Evolutionary conservation across 2,888 invertebrate genomes (phyloP), one percentile per base, ranked within the genome.

Genomic region (Stenolophus ochropezus): DNA sequence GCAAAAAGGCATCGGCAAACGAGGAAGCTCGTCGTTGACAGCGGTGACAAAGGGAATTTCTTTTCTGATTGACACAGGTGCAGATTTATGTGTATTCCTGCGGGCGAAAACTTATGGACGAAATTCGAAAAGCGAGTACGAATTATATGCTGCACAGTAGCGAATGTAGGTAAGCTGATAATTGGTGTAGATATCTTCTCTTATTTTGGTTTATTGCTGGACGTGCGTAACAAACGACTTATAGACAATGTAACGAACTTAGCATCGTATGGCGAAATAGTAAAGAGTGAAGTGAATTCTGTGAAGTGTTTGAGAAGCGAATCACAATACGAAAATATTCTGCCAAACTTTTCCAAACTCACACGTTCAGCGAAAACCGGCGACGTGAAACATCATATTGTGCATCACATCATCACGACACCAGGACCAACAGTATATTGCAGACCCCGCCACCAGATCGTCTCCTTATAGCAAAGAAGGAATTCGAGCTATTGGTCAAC

Each of bases 401-500:
- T n/a, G 11, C 86, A 86, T 73, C 83, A 83, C 81, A 85, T 86
- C n/a, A 14, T 56, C 51, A 86, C 86, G 11, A 83, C 79, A 18
- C 69, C 79, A 2, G 86, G 86, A 25, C 84, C 84, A 51, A 86
- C 86, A 14, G 84, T 85, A 2, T 80, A 56, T 51, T 74, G 83
- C 5, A 82, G 83, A 53, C 83, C 86, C 2, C 83, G 86, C 49
- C 85, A 14, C 85, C 84, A 4, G 86, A 86, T 0, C 83, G 84
- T 71, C 79, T 86, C 4, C 14, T 78, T 18, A 73, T 75, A 4
- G 85, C 85, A 4, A 84, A 86, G 53, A 16, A 42, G 14, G 85
- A 85, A 49, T 86, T 85, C 65, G 74, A 84, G 18, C 16, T 8
- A 5, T 83, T 86, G 83, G 82, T 88, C 0, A 88, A 88, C 61